phyloP scores from a whole-genome alignment of 2,113 vertebrate species.

The Tringa solitaria region DNA sequence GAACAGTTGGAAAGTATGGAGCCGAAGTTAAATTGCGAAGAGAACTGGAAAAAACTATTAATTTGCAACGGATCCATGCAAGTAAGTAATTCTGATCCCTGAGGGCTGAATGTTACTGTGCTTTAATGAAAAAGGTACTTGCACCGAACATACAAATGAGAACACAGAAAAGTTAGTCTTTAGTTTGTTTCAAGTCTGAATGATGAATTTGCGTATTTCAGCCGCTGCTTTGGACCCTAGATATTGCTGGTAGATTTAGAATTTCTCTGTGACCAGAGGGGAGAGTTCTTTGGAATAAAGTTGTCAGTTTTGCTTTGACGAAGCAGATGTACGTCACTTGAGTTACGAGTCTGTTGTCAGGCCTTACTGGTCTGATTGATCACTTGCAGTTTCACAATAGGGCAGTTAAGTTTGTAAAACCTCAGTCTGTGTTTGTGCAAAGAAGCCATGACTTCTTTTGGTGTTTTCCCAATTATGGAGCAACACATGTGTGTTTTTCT shows the following conservation, averaged over 20 bases:
- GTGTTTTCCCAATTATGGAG: background rate
- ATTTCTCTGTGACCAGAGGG: background rate
- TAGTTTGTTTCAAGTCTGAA: background rate
- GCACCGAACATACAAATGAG: background rate
- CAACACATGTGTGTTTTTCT: background rate
- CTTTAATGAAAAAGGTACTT: background rate
- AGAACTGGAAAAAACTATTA: slow-evolving; percentile 97
- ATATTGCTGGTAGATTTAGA: background rate
- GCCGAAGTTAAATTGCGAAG: slow-evolving; percentile 91
- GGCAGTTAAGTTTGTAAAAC: background rate
- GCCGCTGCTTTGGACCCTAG: background rate
- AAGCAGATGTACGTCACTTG: background rate
- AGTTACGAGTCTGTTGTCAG: background rate
- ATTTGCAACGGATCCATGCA: slow-evolving; percentile 96
- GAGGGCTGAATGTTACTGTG: background rate
- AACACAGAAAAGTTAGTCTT: background rate
- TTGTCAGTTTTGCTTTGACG: background rate
- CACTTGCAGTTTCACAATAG: background rate
- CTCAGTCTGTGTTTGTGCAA: background rate
- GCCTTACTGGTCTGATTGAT: background rate
- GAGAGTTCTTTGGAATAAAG: background rate
- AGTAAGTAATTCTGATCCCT: slow-evolving; percentile 77
- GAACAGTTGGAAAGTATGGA: slow-evolving; percentile 95
- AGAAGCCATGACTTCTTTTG: background rate
- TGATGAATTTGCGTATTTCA: background rate